A percentile compares a stretch with the other conserved stretches of the same genome.
phyloP scores from a whole-genome alignment of 2,888 invertebrate genomes.

The Chrysina gloriosa region DNA sequence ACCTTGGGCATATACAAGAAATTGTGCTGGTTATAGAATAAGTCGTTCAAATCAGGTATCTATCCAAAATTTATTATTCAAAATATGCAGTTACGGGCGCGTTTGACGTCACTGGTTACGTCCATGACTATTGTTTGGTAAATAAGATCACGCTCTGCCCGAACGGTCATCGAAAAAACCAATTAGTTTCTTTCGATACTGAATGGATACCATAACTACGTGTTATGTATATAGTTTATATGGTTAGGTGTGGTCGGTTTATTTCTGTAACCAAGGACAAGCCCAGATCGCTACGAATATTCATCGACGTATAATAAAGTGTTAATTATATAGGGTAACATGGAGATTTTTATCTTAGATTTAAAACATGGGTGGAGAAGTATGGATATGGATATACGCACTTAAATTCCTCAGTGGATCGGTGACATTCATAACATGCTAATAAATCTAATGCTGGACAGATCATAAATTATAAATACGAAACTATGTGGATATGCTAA shows the following conservation, averaged over 20 bases:
- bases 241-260: constrained; percentile 36
- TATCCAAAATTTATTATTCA: constrained; percentile 46
- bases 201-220: background rate
- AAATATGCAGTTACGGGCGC: constrained; percentile 42
- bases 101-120: constrained; percentile 47
- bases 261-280: constrained; percentile 37
- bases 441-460: constrained; percentile 6
- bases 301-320: constrained; percentile 18
- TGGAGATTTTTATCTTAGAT: constrained; percentile 27
- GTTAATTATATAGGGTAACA: constrained; percentile 25
- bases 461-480: background rate
- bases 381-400: constrained; percentile 4
- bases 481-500: background rate
- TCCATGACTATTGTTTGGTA: constrained; percentile 38
- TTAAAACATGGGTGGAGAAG: constrained; percentile 37
- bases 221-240: background rate
- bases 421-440: background rate
- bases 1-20: constrained; percentile 26
- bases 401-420: constrained; percentile 6
- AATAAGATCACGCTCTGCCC: constrained; percentile 1
- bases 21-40: constrained; percentile 4
- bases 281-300: constrained; percentile 8
- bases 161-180: background rate
- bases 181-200: background rate
- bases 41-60: background rate